Conservation (phyloP, 2,113 vertebrate species). For the human (Homo sapiens) region GRCh38 chr7:31727501-31728000, state of each 20-base stretch:
- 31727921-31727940: too few relatives aligned
- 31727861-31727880: too few relatives aligned
- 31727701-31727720: not conserved
- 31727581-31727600: not conserved
- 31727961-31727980: too few relatives aligned
- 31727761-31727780: too few relatives aligned
- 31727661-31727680: not conserved
- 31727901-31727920: too few relatives aligned
- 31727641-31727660: not conserved
- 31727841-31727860: too few relatives aligned
- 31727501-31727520: not conserved
- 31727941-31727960: too few relatives aligned
- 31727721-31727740: not conserved
- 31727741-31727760: not conserved
- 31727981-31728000: too few relatives aligned
- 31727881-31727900: too few relatives aligned
- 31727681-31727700: not conserved
- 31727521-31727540: not conserved
- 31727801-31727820: too few relatives aligned
- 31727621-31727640: not conserved
- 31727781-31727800: too few relatives aligned
- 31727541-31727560: not conserved
- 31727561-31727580: not conserved
- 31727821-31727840: too few relatives aligned
- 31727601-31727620: not conserved